phyloP scores from a whole-genome alignment of 2,797 vertebrate species.

The Orestias chungarensis region DNA sequence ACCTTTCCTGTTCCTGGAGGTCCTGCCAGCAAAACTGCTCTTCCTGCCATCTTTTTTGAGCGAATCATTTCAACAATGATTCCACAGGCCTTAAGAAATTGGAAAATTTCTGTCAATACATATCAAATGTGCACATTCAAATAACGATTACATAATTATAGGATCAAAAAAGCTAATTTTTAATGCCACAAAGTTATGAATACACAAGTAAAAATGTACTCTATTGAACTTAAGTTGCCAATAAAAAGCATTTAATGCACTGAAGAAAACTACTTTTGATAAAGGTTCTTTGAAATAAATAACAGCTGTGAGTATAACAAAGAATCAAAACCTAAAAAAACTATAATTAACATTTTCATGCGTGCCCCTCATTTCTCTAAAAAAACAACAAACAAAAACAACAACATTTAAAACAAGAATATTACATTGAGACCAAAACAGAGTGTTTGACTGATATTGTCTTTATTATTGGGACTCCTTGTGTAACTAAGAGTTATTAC shows the following conservation, averaged over 20 bases:
- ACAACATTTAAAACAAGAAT: background rate
- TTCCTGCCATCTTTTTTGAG: slow-evolving; percentile 98
- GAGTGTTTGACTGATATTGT: background rate
- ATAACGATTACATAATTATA: too few relatives aligned
- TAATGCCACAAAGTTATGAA: too few relatives aligned
- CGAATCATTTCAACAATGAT: slow-evolving; percentile 97
- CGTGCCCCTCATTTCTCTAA: background rate
- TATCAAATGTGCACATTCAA: background rate
- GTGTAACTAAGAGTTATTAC: background rate
- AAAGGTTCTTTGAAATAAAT: background rate
- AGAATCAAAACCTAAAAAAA: background rate
- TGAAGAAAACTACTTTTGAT: background rate
- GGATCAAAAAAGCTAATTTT: background rate
- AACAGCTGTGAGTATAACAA: background rate
- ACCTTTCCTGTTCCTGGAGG: slow-evolving; percentile 99
- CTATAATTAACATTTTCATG: background rate
- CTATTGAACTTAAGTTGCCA: too few relatives aligned
- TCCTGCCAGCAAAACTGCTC: slow-evolving; percentile 93
- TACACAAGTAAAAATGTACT: too few relatives aligned
- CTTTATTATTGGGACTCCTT: background rate
- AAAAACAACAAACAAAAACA: background rate
- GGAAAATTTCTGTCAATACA: background rate
- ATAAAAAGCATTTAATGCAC: too few relatives aligned
- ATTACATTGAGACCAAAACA: background rate
- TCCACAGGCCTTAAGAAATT: slow-evolving; percentile 87